Base-by-base conservation (phyloP, 2,888 invertebrate genomes). In the Conchocele bisecta region DNA sequence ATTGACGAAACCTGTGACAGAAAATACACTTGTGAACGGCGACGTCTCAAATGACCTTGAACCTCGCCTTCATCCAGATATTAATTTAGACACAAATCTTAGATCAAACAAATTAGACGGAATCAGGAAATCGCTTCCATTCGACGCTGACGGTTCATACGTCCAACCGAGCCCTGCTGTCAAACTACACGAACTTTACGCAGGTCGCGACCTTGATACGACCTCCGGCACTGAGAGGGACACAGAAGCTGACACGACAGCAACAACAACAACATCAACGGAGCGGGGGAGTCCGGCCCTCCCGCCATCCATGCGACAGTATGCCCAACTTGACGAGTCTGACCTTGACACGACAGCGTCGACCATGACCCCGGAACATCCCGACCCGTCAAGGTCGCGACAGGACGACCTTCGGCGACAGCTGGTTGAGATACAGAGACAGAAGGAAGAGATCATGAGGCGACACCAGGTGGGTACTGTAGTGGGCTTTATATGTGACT, bases 361-460 rank as follows among this genome's bases (percentile, higher is more conserved):
- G 22, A 65, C 66, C 3, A 75, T 70, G 29, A 0, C 60, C 29
- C 54, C 82, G 0, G 79, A 80, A 13, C 75, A 67, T 37, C 67
- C 73, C 28, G 69, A 78, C 6, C 57, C 64, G 11, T 82, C 81
- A 35, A 79, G 79, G 26, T 75, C 70, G 20, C 65, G 84, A 24
- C 84, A 85, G 57, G 65, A 73, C 11, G 84, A 85, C 51, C 60
- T 86, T 6, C 56, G 75, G 33, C 44, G 74, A 5, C 86, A 86
- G 54, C 66, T 86, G 37, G 75, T 74, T n/a, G 86, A 86, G 29
- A 84, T 86, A 24, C 84, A 87, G 70, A 60, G 72, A 44, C 85
- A 87, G 78, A 86, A 86, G 61, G 84, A 85, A 26, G 82, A 83
- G 22, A 85, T 86, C 31, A 68, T 85, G 29, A 73, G 73, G 28